A percentile compares a stretch with the other conserved stretches of the same genome.
phyloP scores from a whole-genome alignment of 2,113 vertebrate genomes.

The Phyllostomus hastatus region DNA sequence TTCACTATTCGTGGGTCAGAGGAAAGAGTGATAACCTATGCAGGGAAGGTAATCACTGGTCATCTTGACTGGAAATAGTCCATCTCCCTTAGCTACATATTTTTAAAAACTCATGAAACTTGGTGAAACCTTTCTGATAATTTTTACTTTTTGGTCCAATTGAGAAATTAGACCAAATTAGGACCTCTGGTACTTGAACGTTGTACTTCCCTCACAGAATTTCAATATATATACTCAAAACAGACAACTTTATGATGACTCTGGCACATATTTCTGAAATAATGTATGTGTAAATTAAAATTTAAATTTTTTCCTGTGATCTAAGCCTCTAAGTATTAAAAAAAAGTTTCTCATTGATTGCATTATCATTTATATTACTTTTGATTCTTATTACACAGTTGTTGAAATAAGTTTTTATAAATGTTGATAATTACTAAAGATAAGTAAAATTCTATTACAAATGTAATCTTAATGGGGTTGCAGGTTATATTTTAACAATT shows the following conservation, averaged over 20 bases:
- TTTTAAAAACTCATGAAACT: not conserved
- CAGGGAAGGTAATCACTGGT: not conserved
- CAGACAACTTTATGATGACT: not conserved
- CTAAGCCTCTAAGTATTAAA: not conserved
- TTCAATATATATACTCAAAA: not conserved
- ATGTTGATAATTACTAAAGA: not conserved
- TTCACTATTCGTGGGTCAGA: not conserved
- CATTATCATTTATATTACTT: not conserved
- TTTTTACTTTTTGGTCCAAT: conserved; percentile 24
- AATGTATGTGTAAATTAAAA: not conserved
- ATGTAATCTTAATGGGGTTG: not conserved
- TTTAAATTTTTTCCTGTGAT: not conserved
- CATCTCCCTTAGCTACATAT: not conserved
- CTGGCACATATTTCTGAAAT: conserved; percentile 10
- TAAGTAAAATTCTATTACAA: not conserved
- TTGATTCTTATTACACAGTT: not conserved
- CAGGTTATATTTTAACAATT: not conserved
- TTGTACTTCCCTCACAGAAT: not conserved
- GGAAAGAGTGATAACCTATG: not conserved
- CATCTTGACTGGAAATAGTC: not conserved
- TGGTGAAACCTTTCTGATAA: not conserved
- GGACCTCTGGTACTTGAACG: not conserved
- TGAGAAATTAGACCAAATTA: not conserved
- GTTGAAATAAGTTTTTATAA: not conserved
- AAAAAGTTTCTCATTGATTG: not conserved